Conservation (phyloP, 2,797 vertebrate species). For the Microctenopoma stevenorrisi region DNA sequence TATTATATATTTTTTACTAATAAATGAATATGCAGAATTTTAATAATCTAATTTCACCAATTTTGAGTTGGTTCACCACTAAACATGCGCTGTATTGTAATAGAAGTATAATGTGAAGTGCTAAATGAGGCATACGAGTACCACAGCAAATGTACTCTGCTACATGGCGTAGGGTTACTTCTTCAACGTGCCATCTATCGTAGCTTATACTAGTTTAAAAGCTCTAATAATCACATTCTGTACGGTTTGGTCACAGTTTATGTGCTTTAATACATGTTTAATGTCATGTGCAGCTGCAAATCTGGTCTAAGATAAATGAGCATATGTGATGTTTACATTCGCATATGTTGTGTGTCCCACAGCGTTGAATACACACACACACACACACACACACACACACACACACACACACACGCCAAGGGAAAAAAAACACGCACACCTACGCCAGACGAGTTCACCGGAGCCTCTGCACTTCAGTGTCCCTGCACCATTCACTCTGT, state of each 20-base stretch:
- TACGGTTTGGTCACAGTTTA: no score
- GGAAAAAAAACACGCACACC: neutral
- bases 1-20: neutral
- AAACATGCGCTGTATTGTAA: neutral
- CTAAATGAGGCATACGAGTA: neutral
- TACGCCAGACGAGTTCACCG: neutral
- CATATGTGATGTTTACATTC: no score
- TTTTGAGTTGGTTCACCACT: neutral
- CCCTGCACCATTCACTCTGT: neutral
- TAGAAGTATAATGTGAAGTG: neutral
- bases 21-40: neutral
- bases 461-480: conserved; percentile 11
- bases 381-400: no score
- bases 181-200: no score
- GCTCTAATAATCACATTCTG: no score
- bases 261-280: no score
- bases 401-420: neutral
- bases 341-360: neutral
- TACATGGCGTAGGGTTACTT: neutral
- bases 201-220: no score
- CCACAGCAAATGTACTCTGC: neutral
- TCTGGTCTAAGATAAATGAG: no score
- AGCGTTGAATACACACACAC: neutral
- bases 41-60: neutral
- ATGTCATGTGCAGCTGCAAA: no score